These are phyloP conservation scores for Panagrolaimus sp. DNA, from an alignment of 1,140 invertebrate genomes.

Conservation along the genomic window DNA sequence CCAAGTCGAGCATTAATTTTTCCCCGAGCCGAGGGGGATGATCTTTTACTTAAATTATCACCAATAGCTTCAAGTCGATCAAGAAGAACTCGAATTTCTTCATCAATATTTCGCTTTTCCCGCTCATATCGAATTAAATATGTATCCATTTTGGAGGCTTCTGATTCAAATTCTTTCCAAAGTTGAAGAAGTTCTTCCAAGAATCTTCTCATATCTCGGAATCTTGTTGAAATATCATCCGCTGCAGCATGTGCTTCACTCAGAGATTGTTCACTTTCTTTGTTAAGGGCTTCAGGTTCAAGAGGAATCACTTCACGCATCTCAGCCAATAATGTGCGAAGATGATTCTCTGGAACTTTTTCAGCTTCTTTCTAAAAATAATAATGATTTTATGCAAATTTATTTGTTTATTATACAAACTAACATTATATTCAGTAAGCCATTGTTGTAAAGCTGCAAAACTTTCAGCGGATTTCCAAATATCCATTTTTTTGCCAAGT, in stretches of 20 bases:
- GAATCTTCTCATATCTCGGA: background rate
- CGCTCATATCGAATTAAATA: background rate
- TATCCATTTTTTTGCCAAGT: conserved; percentile 32
- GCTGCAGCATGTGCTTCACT: background rate
- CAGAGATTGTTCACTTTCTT: conserved; percentile 1
- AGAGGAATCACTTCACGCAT: background rate
- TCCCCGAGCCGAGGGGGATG: background rate
- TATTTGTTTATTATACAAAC: background rate
- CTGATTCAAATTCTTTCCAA: conserved; percentile 7
- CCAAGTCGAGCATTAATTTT: background rate
- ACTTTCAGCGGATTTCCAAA: conserved; percentile 26
- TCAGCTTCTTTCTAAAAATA: conserved; percentile 12
- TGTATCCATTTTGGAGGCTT: background rate
- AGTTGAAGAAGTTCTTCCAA: conserved; percentile 4
- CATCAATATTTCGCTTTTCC: background rate
- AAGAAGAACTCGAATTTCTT: background rate
- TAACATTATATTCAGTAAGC: conserved; percentile 36
- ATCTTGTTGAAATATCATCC: background rate
- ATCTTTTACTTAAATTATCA: background rate
- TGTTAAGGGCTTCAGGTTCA: background rate
- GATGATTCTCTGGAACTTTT: background rate
- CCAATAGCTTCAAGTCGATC: background rate
- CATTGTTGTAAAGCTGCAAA: conserved; percentile 33
- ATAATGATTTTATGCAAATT: background rate
- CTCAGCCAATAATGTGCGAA: conserved; percentile 12